Base-by-base conservation (phyloP, 2,888 invertebrate species). In the Drosophila cyrtoloma region DNA sequence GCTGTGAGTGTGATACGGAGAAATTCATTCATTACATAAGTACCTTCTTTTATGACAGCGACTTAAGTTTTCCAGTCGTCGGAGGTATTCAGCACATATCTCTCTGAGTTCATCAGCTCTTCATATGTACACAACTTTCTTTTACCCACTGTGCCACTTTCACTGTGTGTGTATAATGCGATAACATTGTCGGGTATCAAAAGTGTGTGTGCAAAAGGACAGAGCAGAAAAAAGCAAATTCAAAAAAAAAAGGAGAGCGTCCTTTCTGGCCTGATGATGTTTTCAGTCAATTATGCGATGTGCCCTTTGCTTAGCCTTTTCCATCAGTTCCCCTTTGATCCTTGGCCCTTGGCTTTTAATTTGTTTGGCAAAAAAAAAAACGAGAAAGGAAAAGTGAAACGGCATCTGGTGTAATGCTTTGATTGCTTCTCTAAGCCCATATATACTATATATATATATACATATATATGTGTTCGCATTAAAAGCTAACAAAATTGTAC, bases 201-300 rank as follows among this genome's bases (percentile, higher is more conserved):
- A 47, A 53, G 42, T 26, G 16, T 37, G 51, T 57, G 51, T 57
- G 64, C 14, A 56, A 56, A 56, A 56, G 39, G 26, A 22, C 47
- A 47, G 16, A 47, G 5, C 10, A 44, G 37, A 42, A 42, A 60
- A 55, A 44, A 53, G 50, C 22, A 33, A 26, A 33, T 19, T 19
- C 7, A 16, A 35, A 35, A 16, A 16, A 16, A 47, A 57, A 63
- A 5, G n/a, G 19, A 7, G 19, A 53, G 66, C 52, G 63, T 75
- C 72, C 55, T 70, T 63, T 55, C 39, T 59, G 53, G 67, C 81
- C 81, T 77, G 71, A 82, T 82, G 79, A 79, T 81, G 75, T 81
- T 87, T 82, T 75, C 79, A 87, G 88, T 86, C 88, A 86, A 89
- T 86, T 89, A 87, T 87, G 73, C 53, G 63, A 33, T 75, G 50